These are phyloP conservation scores for Girardinus metallicus DNA, from an alignment of 2,797 vertebrate genomes.

Conservation along the genomic window DNA sequence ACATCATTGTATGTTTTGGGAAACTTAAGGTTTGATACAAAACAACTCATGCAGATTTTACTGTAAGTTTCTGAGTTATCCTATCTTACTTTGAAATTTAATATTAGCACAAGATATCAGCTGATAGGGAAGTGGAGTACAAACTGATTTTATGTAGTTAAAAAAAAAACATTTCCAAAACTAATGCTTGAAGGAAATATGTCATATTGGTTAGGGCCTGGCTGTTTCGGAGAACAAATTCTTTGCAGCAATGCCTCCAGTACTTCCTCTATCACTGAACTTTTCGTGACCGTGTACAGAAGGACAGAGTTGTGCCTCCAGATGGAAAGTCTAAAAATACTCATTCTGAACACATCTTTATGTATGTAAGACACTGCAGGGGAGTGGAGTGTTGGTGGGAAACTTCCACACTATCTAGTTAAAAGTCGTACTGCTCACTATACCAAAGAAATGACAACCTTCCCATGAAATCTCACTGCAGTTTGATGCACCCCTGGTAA, in stretches of 20 bases:
- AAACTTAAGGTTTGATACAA: no score
- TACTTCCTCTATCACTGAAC: slow-evolving; percentile 14
- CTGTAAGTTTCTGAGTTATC: neutral
- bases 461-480: slow-evolving; percentile 15
- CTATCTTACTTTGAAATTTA: neutral
- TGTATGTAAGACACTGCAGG: slow-evolving; percentile 41
- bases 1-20: neutral
- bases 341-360: slow-evolving; percentile 49
- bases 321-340: slow-evolving; percentile 53
- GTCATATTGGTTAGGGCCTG: neutral
- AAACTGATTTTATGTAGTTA: neutral
- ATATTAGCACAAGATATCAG: neutral
- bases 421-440: slow-evolving; percentile 29
- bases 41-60: neutral
- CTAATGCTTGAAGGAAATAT: neutral
- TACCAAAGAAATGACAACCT: slow-evolving; percentile 27
- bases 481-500: slow-evolving; percentile 14
- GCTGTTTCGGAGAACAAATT: neutral
- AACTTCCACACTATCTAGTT: slow-evolving; percentile 42
- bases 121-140: neutral
- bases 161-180: neutral
- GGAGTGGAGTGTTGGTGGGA: slow-evolving; percentile 14
- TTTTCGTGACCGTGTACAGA: slow-evolving; percentile 5
- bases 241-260: neutral
- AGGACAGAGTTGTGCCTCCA: slow-evolving; percentile 19